Evolutionary conservation across 2,888 invertebrate species (phyloP), one percentile per base, ranked within the genome.

Genomic region (Spodoptera littoralis): DNA sequence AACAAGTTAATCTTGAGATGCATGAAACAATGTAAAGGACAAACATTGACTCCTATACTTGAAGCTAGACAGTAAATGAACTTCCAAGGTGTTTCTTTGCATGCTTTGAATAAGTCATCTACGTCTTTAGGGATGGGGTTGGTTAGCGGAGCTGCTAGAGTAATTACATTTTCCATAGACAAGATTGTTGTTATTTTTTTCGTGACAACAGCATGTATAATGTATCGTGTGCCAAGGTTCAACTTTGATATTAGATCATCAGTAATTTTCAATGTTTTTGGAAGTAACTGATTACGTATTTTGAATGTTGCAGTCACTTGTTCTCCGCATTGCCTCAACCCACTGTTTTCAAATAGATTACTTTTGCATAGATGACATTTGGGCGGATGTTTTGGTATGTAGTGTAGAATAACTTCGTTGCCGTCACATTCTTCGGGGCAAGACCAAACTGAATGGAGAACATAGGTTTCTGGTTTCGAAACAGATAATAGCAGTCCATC

Each of bases 361-460:
- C 87, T 91, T 79, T 74, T 90, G 60, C 94, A 94, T 27, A 88
- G 70, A 51, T 79, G 82, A 70, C 94, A 94, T 84, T 86, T 92
- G 0, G 90, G 94, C 1, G 90, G 86, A 3, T 73, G 63, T 82
- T 92, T 92, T 1, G 94, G 93, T 70, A 92, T 91, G 62, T 84
- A 88, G 11, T 84, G 88, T 53, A 92, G 67, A 58, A 94, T 88
- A 5, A 91, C 84, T 80, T 94, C 93, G 65, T 84, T 93, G 2
- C 87, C 88, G 69, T 93, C 92, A 70, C 94, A 94, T 67, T 93
- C 89, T 78, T 94, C 94, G n/a, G 91, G 92, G 62, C 94, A 94
- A 0, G 90, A 89, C 94, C 94, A 94, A 49, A 94, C 91, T 0
- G 92, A 88, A 70, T 94, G 93, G 61, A 87, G 88, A 13, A 90